phyloP scores from a whole-genome alignment of 2,797 vertebrate species.

The Ispidina lecontei region DNA sequence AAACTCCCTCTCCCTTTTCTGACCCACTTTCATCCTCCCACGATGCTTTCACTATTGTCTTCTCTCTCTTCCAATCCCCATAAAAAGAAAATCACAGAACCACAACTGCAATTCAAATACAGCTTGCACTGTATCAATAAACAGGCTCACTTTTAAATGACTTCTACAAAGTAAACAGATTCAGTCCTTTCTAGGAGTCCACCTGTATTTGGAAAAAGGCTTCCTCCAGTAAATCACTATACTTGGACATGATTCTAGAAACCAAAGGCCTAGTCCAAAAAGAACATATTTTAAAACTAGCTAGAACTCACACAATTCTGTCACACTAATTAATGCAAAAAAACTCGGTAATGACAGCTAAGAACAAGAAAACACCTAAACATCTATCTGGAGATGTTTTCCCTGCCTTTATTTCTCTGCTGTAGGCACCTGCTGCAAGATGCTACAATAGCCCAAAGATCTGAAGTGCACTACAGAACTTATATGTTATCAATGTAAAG shows the following conservation, averaged over 20 bases:
- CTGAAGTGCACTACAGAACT: not conserved
- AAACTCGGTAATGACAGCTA: not conserved
- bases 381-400: not conserved
- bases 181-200: not conserved
- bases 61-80: constrained; percentile 33
- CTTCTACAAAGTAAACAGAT: not conserved
- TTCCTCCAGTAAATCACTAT: not conserved
- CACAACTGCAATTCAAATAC: constrained; percentile 22
- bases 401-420: not conserved
- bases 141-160: not conserved
- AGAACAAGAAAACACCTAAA: not conserved
- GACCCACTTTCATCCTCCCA: constrained; percentile 64
- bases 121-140: not conserved
- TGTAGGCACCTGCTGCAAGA: not conserved
- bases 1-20: constrained; percentile 64
- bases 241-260: not conserved
- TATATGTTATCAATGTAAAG: not conserved
- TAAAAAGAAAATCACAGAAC: constrained; percentile 24
- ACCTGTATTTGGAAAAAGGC: not conserved
- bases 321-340: not conserved
- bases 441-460: not conserved
- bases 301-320: not conserved
- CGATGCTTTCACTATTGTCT: constrained; percentile 37
- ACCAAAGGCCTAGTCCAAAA: not conserved
- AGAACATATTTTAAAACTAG: not conserved